Evolutionary conservation across 2,113 vertebrate species (phyloP), one percentile per base, ranked within the genome.

Genomic region (Balaenoptera acutorostrata): DNA sequence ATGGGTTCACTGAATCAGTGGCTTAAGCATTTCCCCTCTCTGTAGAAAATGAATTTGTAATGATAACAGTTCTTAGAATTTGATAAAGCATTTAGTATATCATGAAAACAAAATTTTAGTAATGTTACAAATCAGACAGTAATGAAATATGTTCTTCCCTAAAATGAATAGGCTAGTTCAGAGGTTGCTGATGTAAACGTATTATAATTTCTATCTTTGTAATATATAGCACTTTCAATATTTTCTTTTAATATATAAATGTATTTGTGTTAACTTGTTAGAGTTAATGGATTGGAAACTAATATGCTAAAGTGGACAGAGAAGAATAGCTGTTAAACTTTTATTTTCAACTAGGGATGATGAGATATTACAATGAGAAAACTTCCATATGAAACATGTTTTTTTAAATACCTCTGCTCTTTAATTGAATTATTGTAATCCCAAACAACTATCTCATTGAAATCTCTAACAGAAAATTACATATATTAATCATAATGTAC

Each of bases 201-300:
- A 64, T 11, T 82, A 0, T 31, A 89, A 96, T 89, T 85, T 80
- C 66, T 88, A 59, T 57, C 59, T 86, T 78, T 12, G 57, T 86
- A 88, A 55, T 90, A n/a, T 25, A 78, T 59, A 83, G 18, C 23
- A 27, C 29, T 86, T 36, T 84, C 17, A 78, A 25, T 69, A 68
- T 52, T 55, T 81, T 87, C 33, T 57, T 80, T 66, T 59, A 90
- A 93, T 82, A 72, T 88, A 36, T 69, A 93, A 84, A 91, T 59
- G 1, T 46, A 27, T 66, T 95, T 93, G 12, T 92, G 93, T 93
- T 94, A 96, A 84, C 72, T 89, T 95, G 49, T 52, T 93, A 94
- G 49, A 75, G 49, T 71, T 91, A 97, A 97, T 96, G 92, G 57
- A 39, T 93, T 95, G 61, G 88, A 97, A 97, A 88, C n/a, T 74